Conservation (phyloP, 2,797 vertebrate genomes). For the Pipistrellus nathusii region DNA sequence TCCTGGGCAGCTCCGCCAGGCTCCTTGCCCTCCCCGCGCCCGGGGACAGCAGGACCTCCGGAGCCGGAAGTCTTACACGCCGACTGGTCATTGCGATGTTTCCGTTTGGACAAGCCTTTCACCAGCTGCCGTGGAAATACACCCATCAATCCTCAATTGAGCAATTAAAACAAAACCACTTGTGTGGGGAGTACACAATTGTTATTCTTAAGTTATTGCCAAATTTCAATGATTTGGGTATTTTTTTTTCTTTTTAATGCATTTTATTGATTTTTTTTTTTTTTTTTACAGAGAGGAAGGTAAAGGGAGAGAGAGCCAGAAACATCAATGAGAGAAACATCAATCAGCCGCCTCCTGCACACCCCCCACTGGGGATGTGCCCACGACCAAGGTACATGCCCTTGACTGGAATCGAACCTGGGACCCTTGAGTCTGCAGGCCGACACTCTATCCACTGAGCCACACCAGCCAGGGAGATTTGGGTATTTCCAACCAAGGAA, state of each 20-base stretch:
- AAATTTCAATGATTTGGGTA: not conserved
- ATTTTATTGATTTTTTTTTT: too few relatives aligned
- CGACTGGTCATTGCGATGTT: constrained; percentile 90
- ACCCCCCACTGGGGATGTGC: too few relatives aligned
- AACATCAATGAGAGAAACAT: too few relatives aligned
- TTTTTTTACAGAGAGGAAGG: too few relatives aligned
- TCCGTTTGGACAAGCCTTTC: constrained; percentile 90
- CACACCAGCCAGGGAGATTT: not conserved
- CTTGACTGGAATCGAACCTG: too few relatives aligned
- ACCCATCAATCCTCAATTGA: not conserved
- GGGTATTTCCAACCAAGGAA: not conserved
- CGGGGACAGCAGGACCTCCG: constrained; percentile 87
- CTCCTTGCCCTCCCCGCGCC: constrained; percentile 87
- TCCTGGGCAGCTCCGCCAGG: constrained; percentile 86
- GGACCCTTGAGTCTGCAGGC: too few relatives aligned
- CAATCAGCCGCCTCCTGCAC: too few relatives aligned
- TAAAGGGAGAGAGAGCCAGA: too few relatives aligned
- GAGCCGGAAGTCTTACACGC: constrained; percentile 90
- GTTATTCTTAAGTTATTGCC: not conserved
- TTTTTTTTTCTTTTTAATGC: not conserved
- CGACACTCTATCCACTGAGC: too few relatives aligned
- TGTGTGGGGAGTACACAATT: not conserved
- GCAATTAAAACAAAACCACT: not conserved
- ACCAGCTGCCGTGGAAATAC: constrained; percentile 65
- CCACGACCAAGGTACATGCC: too few relatives aligned